A percentile compares a stretch with the other conserved stretches of the same genome.
phyloP scores from a whole-genome alignment of 2,888 invertebrate species.

The Ellobium chinense region DNA sequence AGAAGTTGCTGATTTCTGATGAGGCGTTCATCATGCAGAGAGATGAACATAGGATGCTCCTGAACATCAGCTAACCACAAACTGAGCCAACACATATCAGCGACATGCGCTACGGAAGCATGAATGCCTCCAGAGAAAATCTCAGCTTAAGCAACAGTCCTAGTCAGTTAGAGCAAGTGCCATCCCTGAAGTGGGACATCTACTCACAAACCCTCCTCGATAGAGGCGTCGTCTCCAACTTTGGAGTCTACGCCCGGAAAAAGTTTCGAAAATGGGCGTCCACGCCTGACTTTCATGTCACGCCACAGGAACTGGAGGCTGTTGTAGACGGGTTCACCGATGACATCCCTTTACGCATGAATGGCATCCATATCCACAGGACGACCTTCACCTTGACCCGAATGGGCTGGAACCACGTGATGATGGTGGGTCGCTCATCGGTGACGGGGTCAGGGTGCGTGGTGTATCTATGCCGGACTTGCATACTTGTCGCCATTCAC shows the following conservation, averaged over 20 bases:
- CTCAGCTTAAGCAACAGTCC: neutral
- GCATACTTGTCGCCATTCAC: neutral
- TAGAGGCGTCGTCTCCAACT: neutral
- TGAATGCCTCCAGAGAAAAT: neutral
- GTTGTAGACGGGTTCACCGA: neutral
- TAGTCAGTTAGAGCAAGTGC: too few species aligned
- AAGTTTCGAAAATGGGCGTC: neutral
- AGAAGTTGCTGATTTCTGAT: too few species aligned
- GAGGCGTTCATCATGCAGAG: too few species aligned
- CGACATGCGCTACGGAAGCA: neutral
- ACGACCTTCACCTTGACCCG: neutral
- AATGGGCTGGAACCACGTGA: slow-evolving; percentile 2
- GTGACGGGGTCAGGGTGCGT: neutral
- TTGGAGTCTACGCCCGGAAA: neutral
- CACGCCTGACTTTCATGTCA: neutral
- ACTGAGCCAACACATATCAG: too few species aligned
- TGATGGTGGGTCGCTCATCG: neutral
- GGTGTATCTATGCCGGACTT: neutral
- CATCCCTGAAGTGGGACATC: neutral
- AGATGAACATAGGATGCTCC: too few species aligned
- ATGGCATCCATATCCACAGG: neutral
- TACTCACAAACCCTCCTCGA: neutral
- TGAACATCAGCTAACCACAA: too few species aligned
- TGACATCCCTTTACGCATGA: neutral
- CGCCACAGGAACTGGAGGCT: neutral